Evolutionary conservation across 2,888 invertebrate genomes (phyloP), one percentile per base, ranked within the genome.

Genomic region (Ceramica pisi): DNA sequence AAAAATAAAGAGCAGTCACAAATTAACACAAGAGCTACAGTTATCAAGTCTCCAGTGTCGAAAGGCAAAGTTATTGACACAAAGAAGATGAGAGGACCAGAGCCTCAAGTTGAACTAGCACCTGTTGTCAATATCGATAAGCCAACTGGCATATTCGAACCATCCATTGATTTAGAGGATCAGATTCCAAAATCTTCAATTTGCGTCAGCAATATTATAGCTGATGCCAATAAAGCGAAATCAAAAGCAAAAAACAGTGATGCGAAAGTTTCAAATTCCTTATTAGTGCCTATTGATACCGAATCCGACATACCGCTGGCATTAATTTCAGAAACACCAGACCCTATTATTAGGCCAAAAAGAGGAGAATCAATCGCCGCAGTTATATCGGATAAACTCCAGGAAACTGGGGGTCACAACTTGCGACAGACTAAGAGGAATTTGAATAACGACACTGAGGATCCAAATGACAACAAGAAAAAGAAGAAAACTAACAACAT

Each of bases 141-240:
- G 81, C 97, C 97, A 0, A 97, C 97, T 0, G 97, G 97, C 10
- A 97, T 97, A 85, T 97, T 97, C 90, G 97, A 97, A 88, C 97
- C 97, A 0, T 97, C 97, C 2, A 93, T 97, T 44, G 97, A 97
- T 90, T 92, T 97, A 73, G 97, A 97, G 93, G 96, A 97, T 80
- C 97, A 97, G 92, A 97, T 97, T 86, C 97, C 97, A 0, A 95
- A 96, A 70, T 94, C 96, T 6, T 96, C 97, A 57, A 95, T 97
- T 61, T 96, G 95, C 71, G 93, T 97, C 6, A 93, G 84, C 70
- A 94, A 90, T 81, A 81, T 89, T 63, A 80, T 91, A 76, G 80
- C 82, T 14, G 96, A 96, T 12, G 90, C 92, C 0, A 94, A 93
- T 78, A 96, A 96, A 75, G 90, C 89, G 0, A 92, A 96, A 89